These are phyloP conservation scores for Corythaixoides concolor DNA, from an alignment of 2,113 vertebrate species.

Conservation along the genomic window DNA sequence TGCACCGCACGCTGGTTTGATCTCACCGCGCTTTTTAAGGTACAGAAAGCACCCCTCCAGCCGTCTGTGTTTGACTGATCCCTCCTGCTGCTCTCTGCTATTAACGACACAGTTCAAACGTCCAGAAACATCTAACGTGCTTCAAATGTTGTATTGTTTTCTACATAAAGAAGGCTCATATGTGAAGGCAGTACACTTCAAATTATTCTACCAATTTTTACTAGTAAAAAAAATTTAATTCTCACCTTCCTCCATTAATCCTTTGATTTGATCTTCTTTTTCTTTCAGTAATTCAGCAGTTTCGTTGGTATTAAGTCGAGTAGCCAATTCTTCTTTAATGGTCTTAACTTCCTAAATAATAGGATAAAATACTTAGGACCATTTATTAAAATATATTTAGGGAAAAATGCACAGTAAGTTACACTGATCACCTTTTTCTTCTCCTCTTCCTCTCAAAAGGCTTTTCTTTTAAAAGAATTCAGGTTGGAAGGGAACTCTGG, in stretches of 20 bases:
- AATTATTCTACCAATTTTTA: neutral
- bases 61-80: neutral
- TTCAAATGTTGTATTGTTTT: neutral
- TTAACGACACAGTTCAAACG: neutral
- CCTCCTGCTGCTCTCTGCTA: neutral
- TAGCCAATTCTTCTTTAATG: slow-evolving; percentile 90
- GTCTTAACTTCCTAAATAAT: slow-evolving; percentile 88
- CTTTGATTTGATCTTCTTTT: slow-evolving; percentile 96
- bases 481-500: neutral
- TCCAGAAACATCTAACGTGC: neutral
- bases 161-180: neutral
- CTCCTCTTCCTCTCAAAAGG: neutral
- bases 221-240: neutral
- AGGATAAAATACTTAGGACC: neutral
- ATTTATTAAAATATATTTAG: neutral
- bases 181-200: neutral
- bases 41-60: neutral
- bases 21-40: neutral
- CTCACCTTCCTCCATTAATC: slow-evolving; percentile 94
- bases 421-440: neutral
- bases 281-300: slow-evolving; percentile 92
- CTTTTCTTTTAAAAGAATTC: neutral
- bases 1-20: neutral
- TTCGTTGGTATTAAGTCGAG: slow-evolving; percentile 88
- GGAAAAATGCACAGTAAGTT: neutral